phyloP scores from a whole-genome alignment of 2,888 invertebrate species.

The Hydrotaea diabolus region DNA sequence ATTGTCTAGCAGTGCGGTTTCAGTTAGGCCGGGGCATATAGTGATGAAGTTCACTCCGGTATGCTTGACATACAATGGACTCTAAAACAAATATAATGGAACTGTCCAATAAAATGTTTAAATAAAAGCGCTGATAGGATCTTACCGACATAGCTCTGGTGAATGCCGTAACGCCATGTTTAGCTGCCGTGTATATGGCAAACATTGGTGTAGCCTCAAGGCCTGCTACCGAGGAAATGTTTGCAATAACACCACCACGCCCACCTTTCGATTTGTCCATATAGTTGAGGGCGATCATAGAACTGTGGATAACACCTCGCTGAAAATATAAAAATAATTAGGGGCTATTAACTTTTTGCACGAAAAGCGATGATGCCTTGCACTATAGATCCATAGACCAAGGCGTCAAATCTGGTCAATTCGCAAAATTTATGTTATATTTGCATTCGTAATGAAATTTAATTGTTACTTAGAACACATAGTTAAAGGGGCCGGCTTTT shows the following conservation, averaged over 20 bases:
- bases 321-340: conserved; percentile 63
- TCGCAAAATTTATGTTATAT: too few species aligned
- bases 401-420: too few species aligned
- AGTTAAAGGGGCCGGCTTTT: too few species aligned
- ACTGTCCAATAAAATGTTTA: background rate
- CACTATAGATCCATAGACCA: too few species aligned
- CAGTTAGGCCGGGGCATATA: conserved; percentile 71
- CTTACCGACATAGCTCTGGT: conserved; percentile 77
- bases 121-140: background rate
- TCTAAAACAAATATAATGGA: conserved; percentile 47
- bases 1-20: conserved; percentile 62
- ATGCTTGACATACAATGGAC: conserved; percentile 59
- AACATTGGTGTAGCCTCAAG: conserved; percentile 70
- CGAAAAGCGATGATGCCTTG: too few species aligned
- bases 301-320: conserved; percentile 81
- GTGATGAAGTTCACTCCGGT: conserved; percentile 69
- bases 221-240: conserved; percentile 79
- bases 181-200: conserved; percentile 79
- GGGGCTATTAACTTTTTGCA: too few species aligned
- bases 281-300: conserved; percentile 76
- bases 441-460: too few species aligned
- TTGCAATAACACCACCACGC: conserved; percentile 78
- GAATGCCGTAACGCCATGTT: conserved; percentile 79
- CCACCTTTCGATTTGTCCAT: conserved; percentile 80
- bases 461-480: too few species aligned